Base-by-base conservation (phyloP, 2,888 invertebrate species). In the Rhagonycha lutea region DNA sequence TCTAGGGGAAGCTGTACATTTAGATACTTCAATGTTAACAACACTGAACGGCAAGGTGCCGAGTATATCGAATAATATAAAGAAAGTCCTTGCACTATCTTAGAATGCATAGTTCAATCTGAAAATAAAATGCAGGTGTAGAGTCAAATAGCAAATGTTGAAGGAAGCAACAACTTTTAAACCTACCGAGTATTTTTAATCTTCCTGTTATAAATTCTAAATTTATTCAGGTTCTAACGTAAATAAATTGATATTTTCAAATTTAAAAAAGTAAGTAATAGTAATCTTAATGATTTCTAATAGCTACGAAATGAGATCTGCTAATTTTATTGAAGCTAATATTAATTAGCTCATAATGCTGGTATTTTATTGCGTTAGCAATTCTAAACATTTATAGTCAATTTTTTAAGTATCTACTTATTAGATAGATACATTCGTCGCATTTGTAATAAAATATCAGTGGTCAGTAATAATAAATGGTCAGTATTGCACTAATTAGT, bases 1-100 rank as follows among this genome's bases (percentile, higher is more conserved):
- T 61, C 69, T 3, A 62, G 26, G 9, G 63, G 32, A 8, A 72
- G 70, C 10, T 77, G 32, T 47, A 77, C 14, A 24, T 65, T 68
- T 5, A 77, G 28, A 23, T 32, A 70, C 61, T 74, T 74, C 24
- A 77, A 23, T 11, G 77, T 77, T 12, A 77, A 47, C 26, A 77
- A 67, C 10, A 77, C 74, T 10, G 77, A 74, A 10, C 77, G 72
- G 63, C 77, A 77, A 65, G 77, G 74, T 47, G 77, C 69, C n/a
- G 77, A 77, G 29, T 65, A 69, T 23, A 74, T 60, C 14, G 74
- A 77, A 67, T 63, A 77, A 69, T 77, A 74, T 12, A 77, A 69
- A 18, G 68, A 29, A 2, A 77, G 72, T 24, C 74, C 69, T 47
- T 72, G 70, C 69, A 72, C 74, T 47, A 73, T 68, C 62, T 72